These are phyloP conservation scores for Toxonevra muliebris DNA, from an alignment of 2,888 invertebrate species.

Conservation along the genomic window DNA sequence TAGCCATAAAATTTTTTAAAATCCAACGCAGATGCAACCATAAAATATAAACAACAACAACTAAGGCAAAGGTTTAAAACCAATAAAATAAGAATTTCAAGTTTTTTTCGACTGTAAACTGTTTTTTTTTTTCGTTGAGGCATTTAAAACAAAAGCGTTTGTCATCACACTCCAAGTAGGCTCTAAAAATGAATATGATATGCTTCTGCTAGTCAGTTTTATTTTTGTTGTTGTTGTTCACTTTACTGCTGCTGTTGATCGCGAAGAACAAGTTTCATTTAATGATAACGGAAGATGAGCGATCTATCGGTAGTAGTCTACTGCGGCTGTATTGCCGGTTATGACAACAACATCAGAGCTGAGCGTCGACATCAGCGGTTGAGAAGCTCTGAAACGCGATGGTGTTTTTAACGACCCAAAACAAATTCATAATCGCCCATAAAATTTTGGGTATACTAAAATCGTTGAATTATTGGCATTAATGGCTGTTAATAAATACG, in stretches of 20 bases:
- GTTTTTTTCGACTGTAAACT: too few relatives aligned
- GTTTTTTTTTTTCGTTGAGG: not conserved
- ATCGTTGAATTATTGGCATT: constrained; percentile 9
- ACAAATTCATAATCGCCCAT: constrained; percentile 27
- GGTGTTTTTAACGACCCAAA: constrained; percentile 27
- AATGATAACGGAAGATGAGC: constrained; percentile 10
- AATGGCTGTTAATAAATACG: constrained; percentile 11
- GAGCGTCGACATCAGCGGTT: not conserved
- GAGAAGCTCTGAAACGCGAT: constrained; percentile 8
- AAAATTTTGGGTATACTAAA: constrained; percentile 15
- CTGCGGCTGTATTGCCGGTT: not conserved
- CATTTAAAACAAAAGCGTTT: constrained; percentile 4
- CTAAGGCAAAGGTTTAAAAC: not conserved
- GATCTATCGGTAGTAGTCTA: not conserved
- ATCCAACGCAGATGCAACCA: not conserved
- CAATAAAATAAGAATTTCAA: not conserved
- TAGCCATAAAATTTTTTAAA: constrained; percentile 1
- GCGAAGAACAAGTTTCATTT: constrained; percentile 15
- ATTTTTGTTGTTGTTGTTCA: not conserved
- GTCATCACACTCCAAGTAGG: not conserved
- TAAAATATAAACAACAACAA: constrained; percentile 9
- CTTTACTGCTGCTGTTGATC: not conserved
- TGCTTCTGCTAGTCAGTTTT: constrained; percentile 10
- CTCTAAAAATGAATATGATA: constrained; percentile 3
- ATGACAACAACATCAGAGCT: not conserved